Percentiles rank a stretch among this genome's conserved stretches.
Conservation (phyloP, 2,888 invertebrate species). For the Thelaira solivaga region DNA sequence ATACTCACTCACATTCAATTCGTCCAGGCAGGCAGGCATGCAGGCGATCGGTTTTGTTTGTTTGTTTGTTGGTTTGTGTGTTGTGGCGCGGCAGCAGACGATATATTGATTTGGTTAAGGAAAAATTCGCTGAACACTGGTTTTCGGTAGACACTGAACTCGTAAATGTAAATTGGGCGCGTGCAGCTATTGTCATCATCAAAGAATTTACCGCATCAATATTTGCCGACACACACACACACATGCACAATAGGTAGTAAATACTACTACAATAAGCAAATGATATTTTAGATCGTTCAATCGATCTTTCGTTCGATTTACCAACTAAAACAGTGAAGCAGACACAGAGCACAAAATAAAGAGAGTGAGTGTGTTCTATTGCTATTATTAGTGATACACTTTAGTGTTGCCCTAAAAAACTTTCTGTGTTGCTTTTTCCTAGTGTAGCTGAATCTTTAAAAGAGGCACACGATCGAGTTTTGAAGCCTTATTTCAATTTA, state of each 20-base stretch:
- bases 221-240: slow-evolving; percentile 64
- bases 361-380: slow-evolving; percentile 22
- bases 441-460: no score
- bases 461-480: no score
- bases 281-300: no score
- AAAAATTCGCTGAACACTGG: slow-evolving; percentile 63
- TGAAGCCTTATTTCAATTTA: no score
- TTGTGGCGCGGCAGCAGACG: slow-evolving; percentile 32
- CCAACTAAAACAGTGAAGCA: slow-evolving; percentile 5
- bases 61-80: slow-evolving; percentile 45
- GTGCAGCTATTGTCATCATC: slow-evolving; percentile 77
- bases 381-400: slow-evolving; percentile 1
- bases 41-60: not conserved
- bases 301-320: slow-evolving; percentile 34
- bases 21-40: not conserved
- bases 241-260: slow-evolving; percentile 7
- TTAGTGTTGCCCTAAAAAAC: not conserved
- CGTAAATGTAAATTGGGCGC: slow-evolving; percentile 77
- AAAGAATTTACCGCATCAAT: slow-evolving; percentile 70
- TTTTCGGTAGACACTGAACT: slow-evolving; percentile 73
- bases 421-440: no score
- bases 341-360: not conserved
- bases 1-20: no score
- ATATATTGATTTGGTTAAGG: slow-evolving; percentile 53
- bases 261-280: slow-evolving; percentile 60